Evolutionary conservation across 2,113 vertebrate genomes (phyloP).

Genomic region (Myotis yumanensis): DNA sequence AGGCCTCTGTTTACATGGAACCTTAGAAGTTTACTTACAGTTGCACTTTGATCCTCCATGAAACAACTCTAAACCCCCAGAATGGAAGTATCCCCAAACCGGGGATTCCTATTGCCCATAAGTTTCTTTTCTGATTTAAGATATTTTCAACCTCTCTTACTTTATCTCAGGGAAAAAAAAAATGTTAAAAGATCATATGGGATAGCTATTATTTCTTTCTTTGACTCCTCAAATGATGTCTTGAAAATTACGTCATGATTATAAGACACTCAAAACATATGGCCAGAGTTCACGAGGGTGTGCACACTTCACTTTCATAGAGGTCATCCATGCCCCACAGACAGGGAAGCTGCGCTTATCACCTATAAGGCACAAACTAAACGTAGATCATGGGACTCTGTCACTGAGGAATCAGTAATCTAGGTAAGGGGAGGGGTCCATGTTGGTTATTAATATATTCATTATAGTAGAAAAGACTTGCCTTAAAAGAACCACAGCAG

Average conservation of each 20-base stretch:
- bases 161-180: conserved; percentile 35
- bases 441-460: background rate
- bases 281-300: background rate
- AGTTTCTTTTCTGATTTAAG: background rate
- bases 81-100: background rate
- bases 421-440: background rate
- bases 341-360: background rate
- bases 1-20: background rate
- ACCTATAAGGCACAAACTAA: background rate
- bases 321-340: background rate
- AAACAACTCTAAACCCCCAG: background rate
- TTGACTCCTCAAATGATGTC: background rate
- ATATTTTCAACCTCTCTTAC: conserved; percentile 36
- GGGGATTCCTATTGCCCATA: background rate
- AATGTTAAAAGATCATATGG: background rate
- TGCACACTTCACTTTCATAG: background rate
- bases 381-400: background rate
- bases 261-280: background rate
- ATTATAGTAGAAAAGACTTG: background rate
- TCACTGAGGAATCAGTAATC: background rate
- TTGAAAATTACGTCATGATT: conserved; percentile 15
- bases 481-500: background rate
- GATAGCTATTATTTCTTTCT: background rate
- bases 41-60: background rate
- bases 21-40: background rate